Evolutionary conservation across 2,113 vertebrate species (phyloP).

Genomic region (Colossoma macropomum): DNA sequence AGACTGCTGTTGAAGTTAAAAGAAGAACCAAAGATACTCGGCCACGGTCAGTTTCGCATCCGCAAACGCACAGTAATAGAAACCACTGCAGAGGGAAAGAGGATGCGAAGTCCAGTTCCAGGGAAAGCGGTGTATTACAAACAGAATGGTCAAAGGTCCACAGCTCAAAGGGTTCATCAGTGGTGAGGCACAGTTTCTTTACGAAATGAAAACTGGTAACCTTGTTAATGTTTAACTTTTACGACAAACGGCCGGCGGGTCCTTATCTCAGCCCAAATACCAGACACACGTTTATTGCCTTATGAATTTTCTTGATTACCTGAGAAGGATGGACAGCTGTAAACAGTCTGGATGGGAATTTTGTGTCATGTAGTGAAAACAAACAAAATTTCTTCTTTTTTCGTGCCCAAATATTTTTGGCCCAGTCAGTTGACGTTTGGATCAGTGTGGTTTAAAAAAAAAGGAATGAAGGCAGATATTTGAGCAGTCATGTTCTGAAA

Average conservation of each 20-base stretch:
- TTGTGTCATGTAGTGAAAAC: not conserved
- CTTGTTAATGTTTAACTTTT: slow-evolving; percentile 38
- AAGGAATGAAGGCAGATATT: not conserved
- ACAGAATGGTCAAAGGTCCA: not conserved
- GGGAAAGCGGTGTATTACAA: not conserved
- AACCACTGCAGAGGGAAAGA: not conserved
- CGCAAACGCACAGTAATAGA: not conserved
- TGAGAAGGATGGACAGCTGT: not conserved
- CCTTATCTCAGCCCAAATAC: not conserved
- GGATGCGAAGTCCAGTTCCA: not conserved
- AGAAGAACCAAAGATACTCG: not conserved
- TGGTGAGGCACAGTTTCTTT: not conserved
- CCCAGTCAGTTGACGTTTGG: too few species aligned
- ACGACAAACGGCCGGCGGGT: not conserved
- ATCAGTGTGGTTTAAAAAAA: too few species aligned
- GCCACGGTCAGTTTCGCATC: not conserved
- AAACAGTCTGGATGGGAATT: not conserved
- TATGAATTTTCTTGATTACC: not conserved
- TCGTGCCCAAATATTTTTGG: too few species aligned
- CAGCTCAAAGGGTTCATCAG: slow-evolving; percentile 12
- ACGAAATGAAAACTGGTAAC: not conserved
- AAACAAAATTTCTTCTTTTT: too few species aligned
- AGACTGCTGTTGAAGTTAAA: not conserved
- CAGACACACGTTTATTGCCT: slow-evolving; percentile 12
- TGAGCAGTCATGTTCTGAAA: too few species aligned